Conservation (phyloP, 2,113 vertebrate genomes). For the Xenopus borealis region DNA sequence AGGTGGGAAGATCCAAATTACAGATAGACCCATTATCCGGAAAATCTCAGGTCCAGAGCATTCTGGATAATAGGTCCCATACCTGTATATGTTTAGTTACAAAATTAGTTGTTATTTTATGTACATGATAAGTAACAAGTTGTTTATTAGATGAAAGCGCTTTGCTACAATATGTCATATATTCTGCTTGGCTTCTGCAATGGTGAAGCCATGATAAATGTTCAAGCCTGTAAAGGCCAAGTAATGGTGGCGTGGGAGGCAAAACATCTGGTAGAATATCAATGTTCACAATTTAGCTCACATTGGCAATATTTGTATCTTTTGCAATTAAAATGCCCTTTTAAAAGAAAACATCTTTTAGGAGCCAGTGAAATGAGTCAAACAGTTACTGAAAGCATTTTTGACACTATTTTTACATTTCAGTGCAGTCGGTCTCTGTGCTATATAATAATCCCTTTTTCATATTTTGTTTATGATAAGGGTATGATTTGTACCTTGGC, state of each 20-base stretch:
- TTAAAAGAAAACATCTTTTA: neutral
- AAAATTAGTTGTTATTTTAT: no score
- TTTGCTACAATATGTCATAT: neutral
- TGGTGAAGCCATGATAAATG: neutral
- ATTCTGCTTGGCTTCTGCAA: neutral
- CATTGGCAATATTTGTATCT: neutral
- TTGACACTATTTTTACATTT: neutral
- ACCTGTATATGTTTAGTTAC: no score
- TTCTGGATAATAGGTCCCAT: no score
- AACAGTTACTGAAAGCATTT: neutral
- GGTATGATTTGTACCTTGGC: no score
- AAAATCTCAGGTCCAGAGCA: no score
- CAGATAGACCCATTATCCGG: no score
- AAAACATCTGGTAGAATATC: slow-evolving; percentile 9
- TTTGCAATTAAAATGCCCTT: neutral
- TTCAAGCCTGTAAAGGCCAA: slow-evolving; percentile 3
- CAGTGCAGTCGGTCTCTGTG: no score
- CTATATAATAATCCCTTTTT: no score
- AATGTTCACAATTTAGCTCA: neutral
- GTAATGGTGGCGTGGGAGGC: neutral
- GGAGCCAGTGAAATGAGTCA: neutral
- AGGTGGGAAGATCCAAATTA: no score
- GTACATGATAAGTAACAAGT: neutral
- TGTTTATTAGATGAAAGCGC: neutral
- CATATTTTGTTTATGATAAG: no score